phyloP scores from a whole-genome alignment of 1,140 invertebrate genomes.

The Drosophila jambulina region DNA sequence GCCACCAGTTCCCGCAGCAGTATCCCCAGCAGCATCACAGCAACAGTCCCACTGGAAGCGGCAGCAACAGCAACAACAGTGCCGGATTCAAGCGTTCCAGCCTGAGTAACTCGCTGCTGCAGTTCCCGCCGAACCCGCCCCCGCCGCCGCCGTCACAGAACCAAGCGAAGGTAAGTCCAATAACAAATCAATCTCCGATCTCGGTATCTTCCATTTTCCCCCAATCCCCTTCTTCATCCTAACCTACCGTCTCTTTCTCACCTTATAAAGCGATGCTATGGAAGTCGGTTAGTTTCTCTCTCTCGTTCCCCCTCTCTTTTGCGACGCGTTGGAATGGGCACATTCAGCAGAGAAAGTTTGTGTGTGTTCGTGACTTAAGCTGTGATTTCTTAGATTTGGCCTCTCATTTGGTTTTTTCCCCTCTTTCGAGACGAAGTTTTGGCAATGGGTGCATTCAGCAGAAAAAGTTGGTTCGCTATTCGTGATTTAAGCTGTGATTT shows the following conservation, averaged over 20 bases:
- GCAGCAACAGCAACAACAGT: slow-evolving; percentile 60
- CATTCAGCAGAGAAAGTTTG: slow-evolving; percentile 24
- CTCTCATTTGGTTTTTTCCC: not conserved
- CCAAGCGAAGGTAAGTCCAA: slow-evolving; percentile 64
- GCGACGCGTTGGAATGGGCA: slow-evolving; percentile 21
- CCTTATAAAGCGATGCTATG: slow-evolving; percentile 35
- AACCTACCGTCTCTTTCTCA: slow-evolving; percentile 7
- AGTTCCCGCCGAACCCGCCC: slow-evolving; percentile 48
- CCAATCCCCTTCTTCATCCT: not conserved
- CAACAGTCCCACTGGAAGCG: slow-evolving; percentile 53
- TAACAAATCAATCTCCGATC: slow-evolving; percentile 44
- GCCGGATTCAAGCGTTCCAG: slow-evolving; percentile 65
- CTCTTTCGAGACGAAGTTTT: not conserved
- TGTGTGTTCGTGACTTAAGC: not conserved
- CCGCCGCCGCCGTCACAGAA: slow-evolving; percentile 53
- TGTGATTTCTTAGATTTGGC: not conserved
- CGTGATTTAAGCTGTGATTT: slow-evolving; percentile 9
- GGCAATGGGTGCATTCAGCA: slow-evolving; percentile 24
- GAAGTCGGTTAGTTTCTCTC: slow-evolving; percentile 16
- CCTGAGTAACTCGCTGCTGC: slow-evolving; percentile 61
- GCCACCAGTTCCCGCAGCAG: slow-evolving; percentile 63
- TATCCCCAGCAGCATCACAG: slow-evolving; percentile 38
- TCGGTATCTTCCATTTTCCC: slow-evolving; percentile 7
- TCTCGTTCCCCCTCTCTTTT: not conserved
- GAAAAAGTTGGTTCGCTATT: not conserved